phyloP scores from a whole-genome alignment of 1,140 invertebrate genomes.

The Melitaea cinxia region DNA sequence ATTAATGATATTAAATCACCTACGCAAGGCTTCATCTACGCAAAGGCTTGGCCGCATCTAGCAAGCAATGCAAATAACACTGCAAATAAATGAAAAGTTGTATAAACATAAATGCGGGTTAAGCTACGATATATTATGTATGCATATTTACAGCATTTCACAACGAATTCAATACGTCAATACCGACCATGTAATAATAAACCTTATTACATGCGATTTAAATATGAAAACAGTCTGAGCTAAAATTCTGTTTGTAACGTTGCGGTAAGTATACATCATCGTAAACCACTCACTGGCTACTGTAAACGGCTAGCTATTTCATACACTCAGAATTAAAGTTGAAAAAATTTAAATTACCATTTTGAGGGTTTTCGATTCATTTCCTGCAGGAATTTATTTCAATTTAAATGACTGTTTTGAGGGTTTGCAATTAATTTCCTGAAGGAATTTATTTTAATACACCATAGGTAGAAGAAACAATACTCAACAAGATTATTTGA shows the following conservation, averaged over 20 bases:
- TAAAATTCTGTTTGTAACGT: constrained; percentile 18
- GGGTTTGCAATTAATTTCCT: not conserved
- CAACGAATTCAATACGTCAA: constrained; percentile 43
- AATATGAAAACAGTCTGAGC: constrained; percentile 39
- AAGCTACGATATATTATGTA: constrained; percentile 48
- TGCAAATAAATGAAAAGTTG: constrained; percentile 54
- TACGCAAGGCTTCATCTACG: too few relatives aligned
- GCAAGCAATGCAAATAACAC: constrained; percentile 39
- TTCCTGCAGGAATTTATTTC: too few relatives aligned
- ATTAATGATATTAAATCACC: too few relatives aligned
- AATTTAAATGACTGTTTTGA: constrained; percentile 4
- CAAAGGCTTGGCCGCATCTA: constrained; percentile 43
- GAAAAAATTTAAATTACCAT: constrained; percentile 18
- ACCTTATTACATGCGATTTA: constrained; percentile 36
- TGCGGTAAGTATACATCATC: constrained; percentile 32
- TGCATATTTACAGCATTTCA: constrained; percentile 33
- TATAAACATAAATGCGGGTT: constrained; percentile 62
- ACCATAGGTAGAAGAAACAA: too few relatives aligned
- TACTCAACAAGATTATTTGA: too few relatives aligned
- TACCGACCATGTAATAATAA: constrained; percentile 33
- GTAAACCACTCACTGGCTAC: constrained; percentile 29
- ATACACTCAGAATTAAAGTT: constrained; percentile 25
- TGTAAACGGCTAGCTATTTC: constrained; percentile 32
- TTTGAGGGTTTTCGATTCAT: constrained; percentile 1
- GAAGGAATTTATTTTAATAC: too few relatives aligned